Evolutionary conservation across 2,888 invertebrate genomes (phyloP), one percentile per base, ranked within the genome.

Genomic region (Autographa pulchrina): DNA sequence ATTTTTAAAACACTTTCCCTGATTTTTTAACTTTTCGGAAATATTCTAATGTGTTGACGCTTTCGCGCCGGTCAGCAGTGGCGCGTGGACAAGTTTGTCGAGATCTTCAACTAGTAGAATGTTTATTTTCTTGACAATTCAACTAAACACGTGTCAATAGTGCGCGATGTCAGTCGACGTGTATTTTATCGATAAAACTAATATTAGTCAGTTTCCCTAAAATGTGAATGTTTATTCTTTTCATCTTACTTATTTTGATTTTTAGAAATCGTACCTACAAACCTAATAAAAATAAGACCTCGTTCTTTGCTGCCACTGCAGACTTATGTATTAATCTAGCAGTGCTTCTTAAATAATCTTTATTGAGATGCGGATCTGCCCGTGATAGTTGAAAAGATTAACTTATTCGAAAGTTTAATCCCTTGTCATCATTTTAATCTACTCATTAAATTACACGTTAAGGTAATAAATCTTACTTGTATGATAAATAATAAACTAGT

Each of bases 1-100:
- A 25, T 20, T 13, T 56, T 20, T 13, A 74, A 77, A 84, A 77
- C 86, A 88, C 86, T 87, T 88, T 86, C 84, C 80, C 78, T 81
- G 69, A 62, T 72, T 62, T 58, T 48, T n/a, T 9, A 11, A 71
- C 62, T 68, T 78, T 73, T 32, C 18, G 25, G 54, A 68, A 62
- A 62, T 66, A 78, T 66, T 71, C 11, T 66, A 41, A 70, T 75
- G 77, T 74, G 70, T 70, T 71, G 74, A 72, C 77, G 65, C 77
- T 83, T 79, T 76, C 77, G 68, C 63, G 16, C 14, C 48, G 70
- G 63, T n/a, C n/a, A 64, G 20, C 35, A 32, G n/a, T 20, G 43
- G 32, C 73, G 71, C 63, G 65, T 72, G 68, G 67, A 73, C 80
- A 72, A 72, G 74, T 83, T 77, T 77, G 73, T 64, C 41, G 61